Percentiles rank a stretch among this genome's conserved stretches.
Evolutionary conservation across 1,140 invertebrate species (phyloP).

Genomic region (Polyergus mexicanus): DNA sequence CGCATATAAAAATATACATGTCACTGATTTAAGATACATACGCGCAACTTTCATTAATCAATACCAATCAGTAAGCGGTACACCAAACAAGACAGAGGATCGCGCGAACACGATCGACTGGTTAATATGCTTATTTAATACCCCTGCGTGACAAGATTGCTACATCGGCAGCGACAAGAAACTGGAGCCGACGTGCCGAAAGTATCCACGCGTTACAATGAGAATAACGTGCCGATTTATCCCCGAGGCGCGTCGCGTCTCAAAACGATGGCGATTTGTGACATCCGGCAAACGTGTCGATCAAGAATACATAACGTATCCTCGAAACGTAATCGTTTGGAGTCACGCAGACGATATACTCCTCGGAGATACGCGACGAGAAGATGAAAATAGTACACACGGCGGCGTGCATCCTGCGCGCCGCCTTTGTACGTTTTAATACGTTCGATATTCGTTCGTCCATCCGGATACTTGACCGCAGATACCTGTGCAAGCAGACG

Average conservation of each 20-base stretch:
- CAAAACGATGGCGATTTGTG: slow-evolving; percentile 29
- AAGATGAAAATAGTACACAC: slow-evolving; percentile 20
- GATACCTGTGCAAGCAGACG: slow-evolving; percentile 29
- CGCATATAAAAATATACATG: neutral
- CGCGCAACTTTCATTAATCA: slow-evolving; percentile 65
- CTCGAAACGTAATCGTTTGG: slow-evolving; percentile 44
- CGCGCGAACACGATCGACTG: slow-evolving; percentile 65
- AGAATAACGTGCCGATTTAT: slow-evolving; percentile 42
- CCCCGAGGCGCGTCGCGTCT: neutral
- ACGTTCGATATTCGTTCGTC: slow-evolving; percentile 26
- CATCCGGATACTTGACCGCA: slow-evolving; percentile 67
- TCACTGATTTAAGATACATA: neutral
- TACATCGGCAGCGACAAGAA: slow-evolving; percentile 22
- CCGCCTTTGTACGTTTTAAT: slow-evolving; percentile 47
- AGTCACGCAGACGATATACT: slow-evolving; percentile 41
- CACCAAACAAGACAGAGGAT: slow-evolving; percentile 30
- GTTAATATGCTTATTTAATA: slow-evolving; percentile 57
- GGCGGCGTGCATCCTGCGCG: slow-evolving; percentile 7
- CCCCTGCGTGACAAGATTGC: slow-evolving; percentile 62
- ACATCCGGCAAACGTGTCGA: slow-evolving; percentile 40
- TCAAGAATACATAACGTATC: slow-evolving; percentile 37
- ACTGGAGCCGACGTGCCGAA: neutral
- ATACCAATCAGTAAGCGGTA: slow-evolving; percentile 63
- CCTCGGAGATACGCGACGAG: neutral
- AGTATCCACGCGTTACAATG: slow-evolving; percentile 11